Evolutionary conservation across 2,113 vertebrate genomes (phyloP), one percentile per base, ranked within the genome.

Genomic region (Chaetodon auriga): DNA sequence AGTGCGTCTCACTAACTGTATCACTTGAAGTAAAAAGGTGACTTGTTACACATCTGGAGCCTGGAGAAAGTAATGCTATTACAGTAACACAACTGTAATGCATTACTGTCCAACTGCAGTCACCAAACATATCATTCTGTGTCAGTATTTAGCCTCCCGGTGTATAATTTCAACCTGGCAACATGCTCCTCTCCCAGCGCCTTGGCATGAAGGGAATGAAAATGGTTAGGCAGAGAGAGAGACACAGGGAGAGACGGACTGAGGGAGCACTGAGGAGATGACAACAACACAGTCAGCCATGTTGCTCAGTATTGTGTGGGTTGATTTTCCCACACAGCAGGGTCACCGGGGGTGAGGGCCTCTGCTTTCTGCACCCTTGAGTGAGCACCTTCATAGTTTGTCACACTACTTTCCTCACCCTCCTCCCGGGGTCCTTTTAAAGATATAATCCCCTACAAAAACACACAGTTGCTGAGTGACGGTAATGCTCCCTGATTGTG

Each of bases 391-490:
- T 91, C 91, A 90, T 75, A 83, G 71, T 84, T 82, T 89, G 85
- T 90, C 89, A 86, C 89, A 85, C 81, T 70, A 72, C 86, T 89
- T 79, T 87, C 78, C 84, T 68, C 84, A 57, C 76, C 30, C 65
- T 62, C 43, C 78, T 76, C 65, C 80, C 48, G 35, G 72, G 82
- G 85, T 69, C 55, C 81, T 90, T 94, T 91, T 88, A 90, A 81
- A 93, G 87, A 88, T 83, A 85, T 94, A 94, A 94, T 94, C 92
- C 93, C 90, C 85, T 87, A 84, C 79, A 86, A 93, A 91, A 93
- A 92, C 87, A 92, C 91, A 88, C 81, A 87, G 91, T 86, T 83
- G 90, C 86, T 93, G 94, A 94, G 90, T 94, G 92, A 94, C 87
- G 87, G 68, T 92, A 90, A 94, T 89, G 77, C 89, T 89, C 83